These are phyloP conservation scores for Castor canadensis DNA, from an alignment of 2,113 vertebrate genomes.

Conservation along the genomic window DNA sequence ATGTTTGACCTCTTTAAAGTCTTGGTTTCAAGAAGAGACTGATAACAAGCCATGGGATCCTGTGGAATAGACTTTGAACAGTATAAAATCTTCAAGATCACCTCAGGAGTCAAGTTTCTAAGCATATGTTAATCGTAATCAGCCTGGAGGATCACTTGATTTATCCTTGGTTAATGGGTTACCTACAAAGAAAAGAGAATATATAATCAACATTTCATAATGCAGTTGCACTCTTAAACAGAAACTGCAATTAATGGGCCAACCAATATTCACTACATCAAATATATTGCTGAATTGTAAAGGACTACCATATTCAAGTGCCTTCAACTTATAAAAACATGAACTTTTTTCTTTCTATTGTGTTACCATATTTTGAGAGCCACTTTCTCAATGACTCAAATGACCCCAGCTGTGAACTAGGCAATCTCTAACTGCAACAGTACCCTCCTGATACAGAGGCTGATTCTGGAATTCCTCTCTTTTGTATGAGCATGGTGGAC, in stretches of 20 bases:
- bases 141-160: slow-evolving; percentile 78
- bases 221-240: slow-evolving; percentile 35
- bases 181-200: slow-evolving; percentile 86
- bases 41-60: slow-evolving; percentile 73
- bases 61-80: slow-evolving; percentile 72
- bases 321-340: background rate
- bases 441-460: background rate
- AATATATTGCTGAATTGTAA: slow-evolving; percentile 32
- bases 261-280: background rate
- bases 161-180: slow-evolving; percentile 84
- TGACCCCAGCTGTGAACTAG: background rate
- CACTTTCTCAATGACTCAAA: background rate
- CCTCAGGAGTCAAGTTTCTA: slow-evolving; percentile 75
- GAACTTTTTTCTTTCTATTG: background rate
- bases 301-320: background rate
- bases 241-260: background rate
- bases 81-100: slow-evolving; percentile 82
- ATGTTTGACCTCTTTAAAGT: slow-evolving; percentile 75
- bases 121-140: slow-evolving; percentile 65
- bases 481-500: background rate
- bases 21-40: slow-evolving; percentile 77
- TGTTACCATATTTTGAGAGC: background rate
- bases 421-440: background rate
- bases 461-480: background rate
- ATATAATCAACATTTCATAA: slow-evolving; percentile 73